These are phyloP conservation scores for Sussaba pulchella DNA, from an alignment of 2,888 invertebrate genomes.

Conservation along the genomic window DNA sequence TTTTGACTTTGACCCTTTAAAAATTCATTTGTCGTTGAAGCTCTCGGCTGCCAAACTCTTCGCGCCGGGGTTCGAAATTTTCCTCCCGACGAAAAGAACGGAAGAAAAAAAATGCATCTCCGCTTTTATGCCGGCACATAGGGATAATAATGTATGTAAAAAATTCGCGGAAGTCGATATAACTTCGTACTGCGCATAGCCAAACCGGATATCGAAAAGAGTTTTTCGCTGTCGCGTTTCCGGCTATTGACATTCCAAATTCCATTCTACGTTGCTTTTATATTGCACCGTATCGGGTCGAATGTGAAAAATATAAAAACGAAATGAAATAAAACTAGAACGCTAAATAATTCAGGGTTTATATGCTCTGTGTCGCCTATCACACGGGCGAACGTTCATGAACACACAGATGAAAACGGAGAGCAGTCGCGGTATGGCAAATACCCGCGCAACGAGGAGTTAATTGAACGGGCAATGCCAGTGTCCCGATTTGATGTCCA, in stretches of 20 bases:
- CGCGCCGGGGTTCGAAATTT: neutral
- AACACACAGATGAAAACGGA: neutral
- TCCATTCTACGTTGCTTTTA: neutral
- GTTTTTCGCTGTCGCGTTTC: slow-evolving; percentile 3
- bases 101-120: neutral
- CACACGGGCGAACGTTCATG: neutral
- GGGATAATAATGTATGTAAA: slow-evolving; percentile 13
- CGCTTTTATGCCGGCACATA: neutral
- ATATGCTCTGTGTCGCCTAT: slow-evolving; percentile 1
- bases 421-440: slow-evolving; percentile 40
- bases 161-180: slow-evolving; percentile 1
- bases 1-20: slow-evolving; percentile 50
- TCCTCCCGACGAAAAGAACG: neutral
- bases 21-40: slow-evolving; percentile 47
- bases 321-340: no score
- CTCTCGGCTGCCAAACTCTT: neutral
- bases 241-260: slow-evolving; percentile 10
- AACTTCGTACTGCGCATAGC: neutral
- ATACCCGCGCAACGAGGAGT: slow-evolving; percentile 59
- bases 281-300: slow-evolving; percentile 1
- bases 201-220: slow-evolving; percentile 7
- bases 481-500: slow-evolving; percentile 51
- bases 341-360: no score
- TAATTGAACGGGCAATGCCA: slow-evolving; percentile 67
- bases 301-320: no score